Evolutionary conservation across 2,113 vertebrate genomes (phyloP), one percentile per base, ranked within the genome.

Genomic region (Saccopteryx bilineata): DNA sequence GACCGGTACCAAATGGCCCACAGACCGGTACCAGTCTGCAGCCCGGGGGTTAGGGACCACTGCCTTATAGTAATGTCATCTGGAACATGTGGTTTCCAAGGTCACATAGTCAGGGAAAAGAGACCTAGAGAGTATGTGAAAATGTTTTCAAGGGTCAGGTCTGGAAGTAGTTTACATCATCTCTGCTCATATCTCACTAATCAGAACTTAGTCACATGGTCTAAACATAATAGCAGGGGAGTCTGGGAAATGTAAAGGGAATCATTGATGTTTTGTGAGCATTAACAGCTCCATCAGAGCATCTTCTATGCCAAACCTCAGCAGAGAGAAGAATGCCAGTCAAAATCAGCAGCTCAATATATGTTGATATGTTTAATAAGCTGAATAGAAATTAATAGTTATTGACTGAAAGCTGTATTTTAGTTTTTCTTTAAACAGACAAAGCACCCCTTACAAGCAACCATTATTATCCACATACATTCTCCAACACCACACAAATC

Each of bases 371-470:
- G 9, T 39, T 95, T 50, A 80, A 52, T 81, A 80, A 75, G 69
- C 9, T 81, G 24, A 86, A 72, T 58, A 85, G 54, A 90, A 83
- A 83, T 91, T 87, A 87, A 86, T 82, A 21, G 5, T 60, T 91
- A 71, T 17, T 78, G 69, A 71, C 18, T 50, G 23, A 95, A 88
- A 79, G 11, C 33, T 88, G 1, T 33, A 12, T 80, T 95, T 96
- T 74, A 13, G 66, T 78, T 96, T 96, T 78, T n/a, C 31, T 83
- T 83, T 94, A 74, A 50, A 75, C 28, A 66, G 28, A 82, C 9
- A 88, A 82, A 74, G 46, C 21, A 91, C 10, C 2, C 50, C 54
- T 96, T 50, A 86, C 15, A 86, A 68, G 14, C 69, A 94, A 91
- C 18, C 1, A 19, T 7, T 85, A 58, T 54, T 79, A 83, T 11